phyloP scores from a whole-genome alignment of 2,113 vertebrate genomes.

The Lagopus leucura region DNA sequence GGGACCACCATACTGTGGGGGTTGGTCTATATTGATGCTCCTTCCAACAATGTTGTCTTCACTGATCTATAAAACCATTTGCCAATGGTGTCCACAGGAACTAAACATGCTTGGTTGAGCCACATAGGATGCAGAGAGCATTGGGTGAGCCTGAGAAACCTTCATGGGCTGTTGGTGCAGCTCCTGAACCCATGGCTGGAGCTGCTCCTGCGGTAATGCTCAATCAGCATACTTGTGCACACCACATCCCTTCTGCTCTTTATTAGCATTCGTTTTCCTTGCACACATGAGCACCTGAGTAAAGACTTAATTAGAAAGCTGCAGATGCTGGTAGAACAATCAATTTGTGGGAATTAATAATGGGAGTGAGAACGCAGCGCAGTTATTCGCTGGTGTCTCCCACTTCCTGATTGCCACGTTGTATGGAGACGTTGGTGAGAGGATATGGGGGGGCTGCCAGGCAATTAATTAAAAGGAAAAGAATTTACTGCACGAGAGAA shows the following conservation, averaged over 20 bases:
- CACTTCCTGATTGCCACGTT: not conserved
- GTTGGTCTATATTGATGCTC: no score
- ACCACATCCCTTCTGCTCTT: not conserved
- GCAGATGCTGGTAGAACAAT: not conserved
- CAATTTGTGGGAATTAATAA: not conserved
- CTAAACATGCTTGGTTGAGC: not conserved
- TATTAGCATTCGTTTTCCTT: not conserved
- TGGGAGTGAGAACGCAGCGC: not conserved
- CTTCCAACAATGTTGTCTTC: no score
- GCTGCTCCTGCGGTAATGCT: not conserved
- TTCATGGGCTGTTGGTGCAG: no score
- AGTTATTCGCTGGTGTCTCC: not conserved
- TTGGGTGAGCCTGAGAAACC: not conserved
- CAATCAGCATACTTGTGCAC: not conserved
- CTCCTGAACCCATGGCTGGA: rapidly evolving
- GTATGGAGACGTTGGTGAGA: not conserved
- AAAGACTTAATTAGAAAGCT: not conserved
- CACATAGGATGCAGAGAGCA: not conserved
- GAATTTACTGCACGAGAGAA: not conserved
- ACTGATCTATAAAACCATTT: no score
- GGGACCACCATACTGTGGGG: not conserved
- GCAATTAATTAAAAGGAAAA: not conserved
- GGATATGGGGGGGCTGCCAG: not conserved
- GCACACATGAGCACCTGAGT: not conserved
- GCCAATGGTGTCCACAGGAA: not conserved